Conservation (phyloP, 2,797 vertebrate species). For the Salarias fasciatus region DNA sequence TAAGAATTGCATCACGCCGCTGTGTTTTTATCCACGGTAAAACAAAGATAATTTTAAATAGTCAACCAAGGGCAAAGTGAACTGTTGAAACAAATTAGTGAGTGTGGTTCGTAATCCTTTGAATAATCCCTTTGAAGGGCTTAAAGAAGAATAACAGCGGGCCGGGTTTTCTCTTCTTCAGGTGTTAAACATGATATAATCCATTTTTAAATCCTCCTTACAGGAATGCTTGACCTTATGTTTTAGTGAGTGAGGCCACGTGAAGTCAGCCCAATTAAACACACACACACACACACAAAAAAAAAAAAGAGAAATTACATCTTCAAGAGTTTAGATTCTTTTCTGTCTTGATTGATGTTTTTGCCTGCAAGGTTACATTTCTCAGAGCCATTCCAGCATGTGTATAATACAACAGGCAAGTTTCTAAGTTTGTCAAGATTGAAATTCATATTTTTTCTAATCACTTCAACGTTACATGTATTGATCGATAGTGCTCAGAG, state of each 20-base stretch:
- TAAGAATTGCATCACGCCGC: conserved; percentile 12
- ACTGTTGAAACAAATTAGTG: conserved; percentile 17
- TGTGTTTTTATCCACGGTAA: conserved; percentile 37
- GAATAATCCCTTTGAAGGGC: conserved; percentile 6
- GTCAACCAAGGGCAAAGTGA: conserved; percentile 8
- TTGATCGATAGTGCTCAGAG: no score
- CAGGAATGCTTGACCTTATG: background rate
- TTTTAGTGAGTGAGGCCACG: background rate
- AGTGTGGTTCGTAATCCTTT: conserved; percentile 26
- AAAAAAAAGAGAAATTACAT: background rate
- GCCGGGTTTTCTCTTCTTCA: background rate
- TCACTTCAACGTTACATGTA: no score
- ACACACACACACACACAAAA: background rate
- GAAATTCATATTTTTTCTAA: no score
- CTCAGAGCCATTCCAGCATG: no score
- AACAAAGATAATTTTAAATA: conserved; percentile 29
- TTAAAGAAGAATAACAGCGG: background rate
- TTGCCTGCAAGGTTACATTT: no score
- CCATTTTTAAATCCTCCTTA: conserved; percentile 6
- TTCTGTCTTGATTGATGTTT: no score
- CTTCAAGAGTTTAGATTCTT: no score
- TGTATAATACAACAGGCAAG: no score
- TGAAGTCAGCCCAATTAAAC: background rate
- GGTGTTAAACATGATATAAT: conserved; percentile 11
- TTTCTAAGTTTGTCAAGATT: no score